A percentile compares a stretch with the other conserved stretches of the same genome.
phyloP scores from a whole-genome alignment of 1,140 invertebrate genomes.

The Drosophila ficusphila region DNA sequence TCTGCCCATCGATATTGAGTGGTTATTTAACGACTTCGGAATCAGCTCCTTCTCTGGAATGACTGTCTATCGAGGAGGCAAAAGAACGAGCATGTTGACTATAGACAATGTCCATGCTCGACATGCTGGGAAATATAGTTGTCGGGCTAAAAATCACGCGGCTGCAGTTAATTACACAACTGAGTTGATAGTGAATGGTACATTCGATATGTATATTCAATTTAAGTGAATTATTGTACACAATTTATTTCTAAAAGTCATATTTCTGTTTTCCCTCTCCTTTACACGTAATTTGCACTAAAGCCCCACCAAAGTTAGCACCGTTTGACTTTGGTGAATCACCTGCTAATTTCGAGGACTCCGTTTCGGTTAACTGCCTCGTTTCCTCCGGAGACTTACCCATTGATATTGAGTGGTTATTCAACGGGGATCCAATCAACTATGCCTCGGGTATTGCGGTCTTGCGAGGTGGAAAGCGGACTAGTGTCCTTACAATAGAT shows the following conservation, averaged over 20 bases:
- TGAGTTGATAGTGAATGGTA: slow-evolving; percentile 90
- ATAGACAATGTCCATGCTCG: slow-evolving; percentile 89
- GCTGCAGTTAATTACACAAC: slow-evolving; percentile 89
- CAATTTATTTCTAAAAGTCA: slow-evolving; percentile 11
- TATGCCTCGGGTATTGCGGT: slow-evolving; percentile 74
- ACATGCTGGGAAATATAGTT: slow-evolving; percentile 89
- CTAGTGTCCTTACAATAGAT: slow-evolving; percentile 90
- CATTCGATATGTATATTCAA: slow-evolving; percentile 23
- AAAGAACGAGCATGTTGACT: slow-evolving; percentile 88
- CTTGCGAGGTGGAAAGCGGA: slow-evolving; percentile 83
- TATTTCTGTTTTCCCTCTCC: neutral
- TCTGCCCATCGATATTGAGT: slow-evolving; percentile 90
- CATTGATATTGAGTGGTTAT: slow-evolving; percentile 91
- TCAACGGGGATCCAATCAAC: slow-evolving; percentile 86
- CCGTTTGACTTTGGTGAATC: slow-evolving; percentile 88
- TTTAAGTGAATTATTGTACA: neutral
- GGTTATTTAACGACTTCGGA: slow-evolving; percentile 89
- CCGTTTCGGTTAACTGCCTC: slow-evolving; percentile 90
- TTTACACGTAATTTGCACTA: neutral
- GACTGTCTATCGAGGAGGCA: slow-evolving; percentile 77
- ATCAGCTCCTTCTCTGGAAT: slow-evolving; percentile 71
- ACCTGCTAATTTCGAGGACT: slow-evolving; percentile 89
- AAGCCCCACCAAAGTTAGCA: slow-evolving; percentile 88
- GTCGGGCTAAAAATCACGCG: slow-evolving; percentile 90
- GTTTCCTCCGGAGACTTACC: slow-evolving; percentile 93